Evolutionary conservation across 1,140 invertebrate genomes (phyloP).

Genomic region (Heterodera carotae): DNA sequence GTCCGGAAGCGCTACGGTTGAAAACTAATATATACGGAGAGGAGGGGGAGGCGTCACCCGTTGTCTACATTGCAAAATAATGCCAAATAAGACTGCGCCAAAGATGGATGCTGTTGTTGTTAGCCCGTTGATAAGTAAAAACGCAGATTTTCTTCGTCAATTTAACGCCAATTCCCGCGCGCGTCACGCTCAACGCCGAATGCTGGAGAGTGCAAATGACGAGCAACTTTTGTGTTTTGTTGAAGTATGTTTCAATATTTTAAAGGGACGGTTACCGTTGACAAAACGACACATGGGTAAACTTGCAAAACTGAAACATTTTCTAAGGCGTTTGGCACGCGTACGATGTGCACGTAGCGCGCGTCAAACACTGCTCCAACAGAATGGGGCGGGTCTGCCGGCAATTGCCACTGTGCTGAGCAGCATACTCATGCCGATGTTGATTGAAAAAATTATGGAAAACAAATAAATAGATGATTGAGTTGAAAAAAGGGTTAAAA

Average conservation of each 20-base stretch:
- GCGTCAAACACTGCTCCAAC: constrained; percentile 15
- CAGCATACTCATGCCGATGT: constrained; percentile 12
- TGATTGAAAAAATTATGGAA: constrained; percentile 7
- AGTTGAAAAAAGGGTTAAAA: neutral
- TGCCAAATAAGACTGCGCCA: constrained; percentile 3
- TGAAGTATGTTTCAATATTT: constrained; percentile 34
- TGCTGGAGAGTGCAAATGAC: neutral
- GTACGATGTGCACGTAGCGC: constrained; percentile 20
- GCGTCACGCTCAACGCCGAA: neutral
- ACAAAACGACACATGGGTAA: neutral
- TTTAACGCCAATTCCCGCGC: neutral
- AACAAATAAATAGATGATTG: constrained; percentile 12
- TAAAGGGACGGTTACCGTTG: constrained; percentile 28
- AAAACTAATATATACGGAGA: constrained; percentile 32
- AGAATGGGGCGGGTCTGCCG: constrained; percentile 13
- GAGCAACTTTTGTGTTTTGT: constrained; percentile 30
- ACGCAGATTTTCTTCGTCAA: constrained; percentile 15
- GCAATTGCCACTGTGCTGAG: neutral
- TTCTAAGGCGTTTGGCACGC: constrained; percentile 2
- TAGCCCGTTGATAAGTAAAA: neutral
- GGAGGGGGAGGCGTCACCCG: constrained; percentile 2
- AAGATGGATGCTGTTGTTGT: neutral
- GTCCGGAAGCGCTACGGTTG: constrained; percentile 11
- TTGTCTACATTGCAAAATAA: constrained; percentile 35
- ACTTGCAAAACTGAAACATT: constrained; percentile 13